Conservation (phyloP, 2,888 invertebrate species). For the Cephus pygmeus region DNA sequence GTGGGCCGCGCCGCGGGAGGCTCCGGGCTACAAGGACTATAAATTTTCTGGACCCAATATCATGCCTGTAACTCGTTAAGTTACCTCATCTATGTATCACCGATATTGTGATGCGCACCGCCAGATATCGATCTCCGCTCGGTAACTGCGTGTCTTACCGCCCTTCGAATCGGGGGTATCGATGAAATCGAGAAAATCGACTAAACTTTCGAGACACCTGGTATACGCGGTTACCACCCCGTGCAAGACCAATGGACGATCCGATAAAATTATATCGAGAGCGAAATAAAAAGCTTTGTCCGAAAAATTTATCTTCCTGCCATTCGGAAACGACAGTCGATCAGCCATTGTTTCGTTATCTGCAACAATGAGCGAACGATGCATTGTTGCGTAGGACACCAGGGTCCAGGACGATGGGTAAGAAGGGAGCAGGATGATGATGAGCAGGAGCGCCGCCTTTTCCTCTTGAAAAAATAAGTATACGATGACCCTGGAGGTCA, state of each 20-base stretch:
- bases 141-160: not conserved
- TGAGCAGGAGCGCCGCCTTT: too few relatives aligned
- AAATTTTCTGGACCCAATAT: constrained; percentile 59
- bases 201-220: not conserved
- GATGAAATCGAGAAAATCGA: not conserved
- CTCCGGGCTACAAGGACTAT: constrained; percentile 53
- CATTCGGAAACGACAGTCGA: not conserved
- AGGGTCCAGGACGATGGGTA: not conserved
- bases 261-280: too few relatives aligned
- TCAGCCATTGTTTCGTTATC: not conserved
- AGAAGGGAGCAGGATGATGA: not conserved
- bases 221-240: too few relatives aligned
- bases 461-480: too few relatives aligned
- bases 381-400: not conserved
- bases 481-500: constrained; percentile 4
- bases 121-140: constrained; percentile 34
- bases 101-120: constrained; percentile 33
- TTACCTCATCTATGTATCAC: constrained; percentile 40
- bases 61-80: constrained; percentile 58
- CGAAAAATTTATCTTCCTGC: too few relatives aligned
- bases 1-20: constrained; percentile 52
- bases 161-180: not conserved
- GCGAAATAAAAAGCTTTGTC: too few relatives aligned
- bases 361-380: not conserved
- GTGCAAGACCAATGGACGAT: too few relatives aligned